These are phyloP conservation scores for Lordiphosa mommai DNA, from an alignment of 1,140 invertebrate species.

Conservation along the genomic window DNA sequence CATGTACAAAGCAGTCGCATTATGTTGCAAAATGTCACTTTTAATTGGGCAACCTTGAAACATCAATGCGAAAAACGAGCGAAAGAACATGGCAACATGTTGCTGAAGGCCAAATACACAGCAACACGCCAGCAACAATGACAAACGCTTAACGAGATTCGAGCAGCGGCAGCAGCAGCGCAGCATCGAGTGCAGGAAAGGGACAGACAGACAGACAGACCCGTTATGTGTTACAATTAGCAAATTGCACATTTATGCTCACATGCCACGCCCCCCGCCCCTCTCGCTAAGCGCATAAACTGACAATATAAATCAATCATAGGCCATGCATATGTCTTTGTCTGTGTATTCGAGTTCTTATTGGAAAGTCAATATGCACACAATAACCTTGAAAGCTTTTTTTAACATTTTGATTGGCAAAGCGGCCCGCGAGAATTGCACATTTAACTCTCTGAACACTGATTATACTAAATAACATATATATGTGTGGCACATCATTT, in stretches of 20 bases:
- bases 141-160: constrained; percentile 55
- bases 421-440: constrained; percentile 17
- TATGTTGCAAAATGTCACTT: constrained; percentile 77
- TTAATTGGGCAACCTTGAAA: constrained; percentile 77
- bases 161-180: constrained; percentile 44
- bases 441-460: neutral
- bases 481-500: constrained; percentile 74
- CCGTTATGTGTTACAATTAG: constrained; percentile 76
- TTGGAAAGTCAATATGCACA: constrained; percentile 58
- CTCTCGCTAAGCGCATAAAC: constrained; percentile 11
- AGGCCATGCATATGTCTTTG: constrained; percentile 33
- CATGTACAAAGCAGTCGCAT: constrained; percentile 76
- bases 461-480: constrained; percentile 45
- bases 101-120: constrained; percentile 47
- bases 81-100: constrained; percentile 57
- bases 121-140: constrained; percentile 22
- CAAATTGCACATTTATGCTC: constrained; percentile 77
- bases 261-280: constrained; percentile 28
- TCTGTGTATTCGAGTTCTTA: constrained; percentile 53
- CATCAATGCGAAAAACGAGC: constrained; percentile 76
- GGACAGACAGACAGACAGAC: constrained; percentile 37
- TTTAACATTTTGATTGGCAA: constrained; percentile 51
- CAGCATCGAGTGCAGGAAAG: constrained; percentile 34
- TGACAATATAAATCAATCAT: constrained; percentile 77
- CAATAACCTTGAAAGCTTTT: constrained; percentile 58